Evolutionary conservation across 2,797 vertebrate species (phyloP).

Genomic region (Heterohyrax brucei): DNA sequence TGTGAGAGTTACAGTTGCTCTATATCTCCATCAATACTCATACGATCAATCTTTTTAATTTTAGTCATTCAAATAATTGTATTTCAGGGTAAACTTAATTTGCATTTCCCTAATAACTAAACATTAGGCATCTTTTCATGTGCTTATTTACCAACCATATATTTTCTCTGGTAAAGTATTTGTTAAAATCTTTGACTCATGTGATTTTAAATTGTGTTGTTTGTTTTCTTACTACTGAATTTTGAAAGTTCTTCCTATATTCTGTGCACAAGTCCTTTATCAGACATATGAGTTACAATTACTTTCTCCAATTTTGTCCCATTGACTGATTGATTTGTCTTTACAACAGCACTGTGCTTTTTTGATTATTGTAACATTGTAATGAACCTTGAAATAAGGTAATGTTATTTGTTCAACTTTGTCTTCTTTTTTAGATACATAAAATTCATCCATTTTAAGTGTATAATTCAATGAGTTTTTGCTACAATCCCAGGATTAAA

Average conservation of each 20-base stretch:
- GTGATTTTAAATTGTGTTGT: background rate
- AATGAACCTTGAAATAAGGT: background rate
- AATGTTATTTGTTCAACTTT: background rate
- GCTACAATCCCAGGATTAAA: background rate
- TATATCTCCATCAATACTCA: background rate
- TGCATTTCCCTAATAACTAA: slow-evolving; percentile 12
- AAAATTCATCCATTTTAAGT: background rate
- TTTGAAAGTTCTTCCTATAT: slow-evolving; percentile 8
- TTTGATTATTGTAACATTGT: background rate
- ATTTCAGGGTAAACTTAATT: background rate
- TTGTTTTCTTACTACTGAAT: background rate
- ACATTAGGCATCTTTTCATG: background rate
- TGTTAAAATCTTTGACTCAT: background rate
- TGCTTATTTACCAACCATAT: too few relatives aligned
- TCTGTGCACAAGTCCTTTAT: background rate
- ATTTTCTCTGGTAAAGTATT: too few relatives aligned
- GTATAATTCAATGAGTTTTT: background rate
- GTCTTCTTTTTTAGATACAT: background rate
- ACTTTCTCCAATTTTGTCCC: background rate
- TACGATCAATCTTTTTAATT: background rate
- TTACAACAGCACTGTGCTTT: background rate
- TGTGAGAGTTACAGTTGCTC: background rate
- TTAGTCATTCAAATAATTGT: background rate
- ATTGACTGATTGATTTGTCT: background rate
- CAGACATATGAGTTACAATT: background rate